Percentiles rank a stretch among this genome's conserved stretches.
phyloP scores from a whole-genome alignment of 1,140 invertebrate species.

The Batillaria attramentaria region DNA sequence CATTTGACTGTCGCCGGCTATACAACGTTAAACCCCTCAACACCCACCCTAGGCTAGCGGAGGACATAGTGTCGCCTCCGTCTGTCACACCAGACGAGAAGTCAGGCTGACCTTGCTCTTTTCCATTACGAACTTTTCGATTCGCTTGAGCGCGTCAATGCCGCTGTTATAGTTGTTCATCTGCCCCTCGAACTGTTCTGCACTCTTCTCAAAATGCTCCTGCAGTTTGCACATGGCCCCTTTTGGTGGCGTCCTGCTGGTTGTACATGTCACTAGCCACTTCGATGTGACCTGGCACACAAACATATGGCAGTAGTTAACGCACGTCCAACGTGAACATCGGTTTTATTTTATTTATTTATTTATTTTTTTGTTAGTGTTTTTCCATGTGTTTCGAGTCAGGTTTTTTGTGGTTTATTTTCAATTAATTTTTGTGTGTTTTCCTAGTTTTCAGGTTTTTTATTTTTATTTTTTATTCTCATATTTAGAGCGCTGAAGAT shows the following conservation, averaged over 20 bases:
- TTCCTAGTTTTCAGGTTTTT: too few relatives aligned
- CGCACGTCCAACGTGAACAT: neutral
- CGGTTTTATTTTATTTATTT: too few relatives aligned
- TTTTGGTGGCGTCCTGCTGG: slow-evolving; percentile 20
- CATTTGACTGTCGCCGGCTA: neutral
- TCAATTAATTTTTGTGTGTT: too few relatives aligned
- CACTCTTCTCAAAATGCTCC: neutral
- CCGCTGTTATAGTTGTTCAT: slow-evolving; percentile 11
- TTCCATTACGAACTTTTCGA: slow-evolving; percentile 11
- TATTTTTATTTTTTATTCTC: too few relatives aligned
- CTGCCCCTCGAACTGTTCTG: neutral
- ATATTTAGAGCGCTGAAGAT: too few relatives aligned
- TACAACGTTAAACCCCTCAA: neutral
- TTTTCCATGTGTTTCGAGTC: neutral
- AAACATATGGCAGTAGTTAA: neutral
- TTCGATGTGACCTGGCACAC: slow-evolving; percentile 9
- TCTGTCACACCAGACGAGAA: neutral
- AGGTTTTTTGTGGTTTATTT: neutral
- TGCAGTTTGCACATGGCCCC: slow-evolving; percentile 15
- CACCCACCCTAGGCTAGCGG: neutral
- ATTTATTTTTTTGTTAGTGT: too few relatives aligned
- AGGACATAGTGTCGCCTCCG: too few relatives aligned
- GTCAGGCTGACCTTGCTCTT: slow-evolving; percentile 16
- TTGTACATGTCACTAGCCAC: slow-evolving; percentile 18
- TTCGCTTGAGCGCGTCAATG: slow-evolving; percentile 21